A percentile compares a stretch with the other conserved stretches of the same genome.
phyloP scores from a whole-genome alignment of 1,140 invertebrate species.

The Heliconius hewitsoni region DNA sequence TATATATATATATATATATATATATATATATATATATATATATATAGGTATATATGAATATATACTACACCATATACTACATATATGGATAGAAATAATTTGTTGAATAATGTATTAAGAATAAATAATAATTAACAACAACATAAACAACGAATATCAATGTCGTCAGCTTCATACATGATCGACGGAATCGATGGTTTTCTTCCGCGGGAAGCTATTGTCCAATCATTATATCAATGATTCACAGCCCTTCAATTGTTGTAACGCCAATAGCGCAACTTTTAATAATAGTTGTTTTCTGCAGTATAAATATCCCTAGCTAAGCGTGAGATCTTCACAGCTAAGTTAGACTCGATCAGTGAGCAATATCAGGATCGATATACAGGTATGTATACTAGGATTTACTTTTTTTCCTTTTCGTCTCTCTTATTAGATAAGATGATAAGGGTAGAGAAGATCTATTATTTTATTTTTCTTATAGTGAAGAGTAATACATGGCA shows the following conservation, averaged over 20 bases:
- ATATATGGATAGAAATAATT: background rate
- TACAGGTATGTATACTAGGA: slow-evolving; percentile 29
- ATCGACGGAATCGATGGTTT: slow-evolving; percentile 18
- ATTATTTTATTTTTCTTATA: too few relatives aligned
- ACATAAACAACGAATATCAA: background rate
- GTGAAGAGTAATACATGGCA: too few relatives aligned
- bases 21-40: too few relatives aligned
- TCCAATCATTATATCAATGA: slow-evolving; percentile 41
- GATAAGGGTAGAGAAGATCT: too few relatives aligned
- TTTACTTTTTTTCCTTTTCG: background rate
- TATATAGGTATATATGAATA: too few relatives aligned
- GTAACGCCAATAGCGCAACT: slow-evolving; percentile 51
- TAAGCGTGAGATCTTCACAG: slow-evolving; percentile 47
- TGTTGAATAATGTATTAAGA: background rate
- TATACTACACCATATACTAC: background rate
- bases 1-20: too few relatives aligned
- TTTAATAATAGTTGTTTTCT: slow-evolving; percentile 44
- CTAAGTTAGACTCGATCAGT: slow-evolving; percentile 33
- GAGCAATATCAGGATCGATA: slow-evolving; percentile 35
- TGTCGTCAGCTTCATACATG: slow-evolving; percentile 1
- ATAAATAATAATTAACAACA: background rate
- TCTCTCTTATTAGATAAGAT: too few relatives aligned
- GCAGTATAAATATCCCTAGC: slow-evolving; percentile 63
- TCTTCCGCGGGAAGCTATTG: slow-evolving; percentile 41
- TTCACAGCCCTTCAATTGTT: slow-evolving; percentile 44